Conservation (phyloP, 1,140 invertebrate species). For the Heterodera schachtii region DNA sequence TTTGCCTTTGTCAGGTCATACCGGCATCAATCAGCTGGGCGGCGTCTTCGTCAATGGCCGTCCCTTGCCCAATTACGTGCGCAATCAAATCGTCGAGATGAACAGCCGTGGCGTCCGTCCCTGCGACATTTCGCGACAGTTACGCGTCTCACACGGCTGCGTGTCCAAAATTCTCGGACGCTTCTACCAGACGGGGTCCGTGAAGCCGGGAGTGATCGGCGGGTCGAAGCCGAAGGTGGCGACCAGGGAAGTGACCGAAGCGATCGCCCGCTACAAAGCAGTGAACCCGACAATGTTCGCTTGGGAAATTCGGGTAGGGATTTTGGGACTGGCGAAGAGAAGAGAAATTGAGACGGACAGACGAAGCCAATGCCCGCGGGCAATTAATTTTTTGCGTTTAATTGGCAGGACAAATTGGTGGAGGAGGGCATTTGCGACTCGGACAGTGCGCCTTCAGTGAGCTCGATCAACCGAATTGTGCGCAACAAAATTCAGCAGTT, state of each 20-base stretch:
- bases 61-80: conserved; percentile 87
- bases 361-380: too few species aligned
- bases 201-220: conserved; percentile 78
- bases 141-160: conserved; percentile 91
- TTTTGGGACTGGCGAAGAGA: background rate
- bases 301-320: conserved; percentile 81
- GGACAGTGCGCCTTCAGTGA: conserved; percentile 97
- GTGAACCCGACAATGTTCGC: conserved; percentile 84
- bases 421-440: conserved; percentile 95
- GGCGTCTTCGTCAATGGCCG: conserved; percentile 94
- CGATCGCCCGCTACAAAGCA: conserved; percentile 95
- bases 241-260: conserved; percentile 94
- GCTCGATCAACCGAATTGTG: conserved; percentile 86
- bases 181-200: conserved; percentile 85
- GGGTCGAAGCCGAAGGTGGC: conserved; percentile 99
- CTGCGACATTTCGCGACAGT: conserved; percentile 90
- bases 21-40: conserved; percentile 89
- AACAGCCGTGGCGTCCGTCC: conserved; percentile 84
- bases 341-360: too few species aligned
- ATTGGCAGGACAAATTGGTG: conserved; percentile 79
- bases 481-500: conserved; percentile 46
- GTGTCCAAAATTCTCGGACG: conserved; percentile 87
- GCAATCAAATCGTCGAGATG: conserved; percentile 87
- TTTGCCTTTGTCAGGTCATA: conserved; percentile 51
- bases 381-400: background rate